These are phyloP conservation scores for Ramphastos sulfuratus DNA, from an alignment of 2,113 vertebrate genomes.

Conservation along the genomic window DNA sequence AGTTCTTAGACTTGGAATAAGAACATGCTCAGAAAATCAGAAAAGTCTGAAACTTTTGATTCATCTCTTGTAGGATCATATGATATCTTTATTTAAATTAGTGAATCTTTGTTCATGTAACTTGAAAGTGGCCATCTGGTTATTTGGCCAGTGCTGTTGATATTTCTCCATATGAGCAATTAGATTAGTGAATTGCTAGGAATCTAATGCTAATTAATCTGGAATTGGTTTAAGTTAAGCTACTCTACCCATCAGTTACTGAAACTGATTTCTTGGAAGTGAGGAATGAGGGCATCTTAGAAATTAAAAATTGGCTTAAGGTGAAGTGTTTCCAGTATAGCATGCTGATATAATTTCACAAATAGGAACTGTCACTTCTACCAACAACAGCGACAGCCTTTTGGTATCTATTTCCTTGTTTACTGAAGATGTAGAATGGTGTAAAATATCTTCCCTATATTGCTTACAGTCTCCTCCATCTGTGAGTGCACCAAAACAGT, in stretches of 20 bases:
- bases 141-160: not conserved
- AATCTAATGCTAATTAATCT: not conserved
- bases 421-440: constrained; percentile 29
- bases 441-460: not conserved
- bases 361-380: not conserved
- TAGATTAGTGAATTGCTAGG: not conserved
- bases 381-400: not conserved
- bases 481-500: not conserved
- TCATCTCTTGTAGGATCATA: not conserved
- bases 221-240: not conserved
- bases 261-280: not conserved
- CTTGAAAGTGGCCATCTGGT: accelerated
- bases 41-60: not conserved
- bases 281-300: not conserved
- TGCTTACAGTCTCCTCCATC: not conserved
- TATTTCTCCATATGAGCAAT: not conserved
- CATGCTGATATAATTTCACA: not conserved
- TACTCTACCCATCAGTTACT: not conserved
- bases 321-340: not conserved
- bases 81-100: not conserved
- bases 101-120: not conserved
- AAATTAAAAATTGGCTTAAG: not conserved
- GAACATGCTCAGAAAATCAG: not conserved
- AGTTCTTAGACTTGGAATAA: not conserved
- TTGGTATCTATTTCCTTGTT: constrained; percentile 25